Evolutionary conservation across 2,797 vertebrate genomes (phyloP).

Genomic region (Phoxinus dragarum): DNA sequence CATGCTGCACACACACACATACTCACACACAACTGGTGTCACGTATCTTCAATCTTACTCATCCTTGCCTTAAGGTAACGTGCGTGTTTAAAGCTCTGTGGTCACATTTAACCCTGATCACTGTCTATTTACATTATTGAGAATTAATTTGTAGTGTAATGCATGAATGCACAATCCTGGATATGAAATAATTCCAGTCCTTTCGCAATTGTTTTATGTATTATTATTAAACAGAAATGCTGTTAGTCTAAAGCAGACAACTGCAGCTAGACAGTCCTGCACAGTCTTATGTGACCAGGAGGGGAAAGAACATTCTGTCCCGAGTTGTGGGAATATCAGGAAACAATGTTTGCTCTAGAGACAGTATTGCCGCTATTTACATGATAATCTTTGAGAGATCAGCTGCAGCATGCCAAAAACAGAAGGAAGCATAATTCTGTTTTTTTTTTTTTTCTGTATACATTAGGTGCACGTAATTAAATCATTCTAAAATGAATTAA

Average conservation of each 20-base stretch:
- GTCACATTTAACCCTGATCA: slow-evolving; percentile 12
- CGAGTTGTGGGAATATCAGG: slow-evolving; percentile 58
- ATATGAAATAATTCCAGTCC: slow-evolving; percentile 5
- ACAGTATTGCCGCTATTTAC: slow-evolving; percentile 55
- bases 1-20: not conserved
- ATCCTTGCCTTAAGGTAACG: slow-evolving; percentile 8
- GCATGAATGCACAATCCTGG: not conserved
- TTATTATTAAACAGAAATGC: not conserved
- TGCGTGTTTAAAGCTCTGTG: slow-evolving; percentile 15
- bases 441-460: not conserved
- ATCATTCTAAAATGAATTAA: not conserved
- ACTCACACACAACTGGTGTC: not conserved
- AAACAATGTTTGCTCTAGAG: slow-evolving; percentile 61
- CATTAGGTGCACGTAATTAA: not conserved
- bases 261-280: not conserved
- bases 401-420: slow-evolving; percentile 48
- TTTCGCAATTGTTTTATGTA: not conserved
- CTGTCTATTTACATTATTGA: not conserved
- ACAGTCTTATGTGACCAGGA: slow-evolving; percentile 11
- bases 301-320: slow-evolving; percentile 57
- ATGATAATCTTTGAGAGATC: slow-evolving; percentile 56
- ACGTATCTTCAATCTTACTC: slow-evolving; percentile 36
- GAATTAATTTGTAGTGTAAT: not conserved
- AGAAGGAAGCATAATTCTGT: not conserved
- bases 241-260: slow-evolving; percentile 2